Evolutionary conservation across 2,113 vertebrate species (phyloP).

Genomic region (Lophura nycthemera): DNA sequence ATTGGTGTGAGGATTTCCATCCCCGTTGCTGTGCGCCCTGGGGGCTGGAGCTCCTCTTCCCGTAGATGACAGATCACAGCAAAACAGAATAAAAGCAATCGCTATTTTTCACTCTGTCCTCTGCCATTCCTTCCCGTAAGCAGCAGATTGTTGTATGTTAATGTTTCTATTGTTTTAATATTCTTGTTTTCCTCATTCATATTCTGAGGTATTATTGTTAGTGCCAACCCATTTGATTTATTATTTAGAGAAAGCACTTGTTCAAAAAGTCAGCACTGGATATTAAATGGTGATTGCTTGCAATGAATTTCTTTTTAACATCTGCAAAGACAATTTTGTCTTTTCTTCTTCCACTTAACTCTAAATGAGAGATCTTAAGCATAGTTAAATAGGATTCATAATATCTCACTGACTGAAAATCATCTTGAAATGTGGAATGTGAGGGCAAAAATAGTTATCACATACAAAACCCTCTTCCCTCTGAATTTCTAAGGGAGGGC

Average conservation of each 20-base stretch:
- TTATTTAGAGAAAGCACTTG: constrained; percentile 84
- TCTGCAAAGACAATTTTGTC: constrained; percentile 83
- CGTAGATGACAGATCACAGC: not conserved
- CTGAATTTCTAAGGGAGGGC: constrained; percentile 2
- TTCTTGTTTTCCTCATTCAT: constrained; percentile 82
- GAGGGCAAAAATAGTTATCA: constrained; percentile 56
- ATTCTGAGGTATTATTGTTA: constrained; percentile 82
- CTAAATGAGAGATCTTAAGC: constrained; percentile 82
- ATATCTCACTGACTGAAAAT: constrained; percentile 69
- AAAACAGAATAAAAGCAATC: constrained; percentile 21
- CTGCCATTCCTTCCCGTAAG: constrained; percentile 44
- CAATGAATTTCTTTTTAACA: constrained; percentile 85
- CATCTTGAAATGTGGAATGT: constrained; percentile 65
- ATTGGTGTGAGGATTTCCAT: not conserved
- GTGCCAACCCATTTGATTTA: constrained; percentile 83
- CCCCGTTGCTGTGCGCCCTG: fast-evolving
- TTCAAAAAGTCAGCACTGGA: constrained; percentile 80
- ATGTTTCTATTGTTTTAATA: constrained; percentile 84
- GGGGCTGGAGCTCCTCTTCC: not conserved
- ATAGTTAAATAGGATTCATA: constrained; percentile 79
- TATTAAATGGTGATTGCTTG: constrained; percentile 85
- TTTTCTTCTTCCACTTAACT: constrained; percentile 83
- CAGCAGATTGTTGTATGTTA: constrained; percentile 74
- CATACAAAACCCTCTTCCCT: not conserved
- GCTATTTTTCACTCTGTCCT: constrained; percentile 59